Conservation (phyloP, 1,140 invertebrate species). For the Drosophila bipectinata region DNA sequence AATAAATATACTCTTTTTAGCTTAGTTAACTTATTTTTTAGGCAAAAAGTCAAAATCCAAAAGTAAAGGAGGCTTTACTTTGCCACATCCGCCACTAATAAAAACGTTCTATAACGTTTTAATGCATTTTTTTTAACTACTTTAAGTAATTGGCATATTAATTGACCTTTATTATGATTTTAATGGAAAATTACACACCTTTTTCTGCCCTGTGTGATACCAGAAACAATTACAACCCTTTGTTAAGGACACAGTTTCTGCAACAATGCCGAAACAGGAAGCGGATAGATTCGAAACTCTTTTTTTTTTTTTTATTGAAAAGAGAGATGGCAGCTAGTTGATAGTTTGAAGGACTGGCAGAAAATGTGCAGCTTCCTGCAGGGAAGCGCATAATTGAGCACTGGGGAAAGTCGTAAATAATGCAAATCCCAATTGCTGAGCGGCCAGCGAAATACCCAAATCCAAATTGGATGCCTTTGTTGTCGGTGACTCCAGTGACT, state of each 20-base stretch:
- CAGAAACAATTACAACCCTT: conserved; percentile 6
- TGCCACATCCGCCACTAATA: no score
- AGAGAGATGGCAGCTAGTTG: neutral
- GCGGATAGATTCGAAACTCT: conserved; percentile 19
- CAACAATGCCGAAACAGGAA: conserved; percentile 42
- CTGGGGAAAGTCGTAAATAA: conserved; percentile 66
- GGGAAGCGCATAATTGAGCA: conserved; percentile 67
- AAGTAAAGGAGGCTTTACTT: no score
- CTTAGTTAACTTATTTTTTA: neutral
- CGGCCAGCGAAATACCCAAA: conserved; percentile 34
- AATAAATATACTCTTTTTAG: neutral
- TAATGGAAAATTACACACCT: neutral
- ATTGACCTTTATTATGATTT: neutral
- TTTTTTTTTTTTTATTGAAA: conserved; percentile 20
- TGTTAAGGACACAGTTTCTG: conserved; percentile 28
- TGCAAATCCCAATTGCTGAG: conserved; percentile 52
- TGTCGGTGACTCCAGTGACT: conserved; percentile 13
- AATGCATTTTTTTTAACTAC: no score
- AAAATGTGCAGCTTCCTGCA: conserved; percentile 60
- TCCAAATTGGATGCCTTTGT: conserved; percentile 42
- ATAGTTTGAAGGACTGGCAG: conserved; percentile 64
- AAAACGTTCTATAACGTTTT: no score
- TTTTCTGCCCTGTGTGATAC: neutral
- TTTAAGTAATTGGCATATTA: no score
- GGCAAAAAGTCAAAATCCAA: neutral